These are phyloP conservation scores for Heliconius ismenius DNA, from an alignment of 2,888 invertebrate species.

Conservation along the genomic window DNA sequence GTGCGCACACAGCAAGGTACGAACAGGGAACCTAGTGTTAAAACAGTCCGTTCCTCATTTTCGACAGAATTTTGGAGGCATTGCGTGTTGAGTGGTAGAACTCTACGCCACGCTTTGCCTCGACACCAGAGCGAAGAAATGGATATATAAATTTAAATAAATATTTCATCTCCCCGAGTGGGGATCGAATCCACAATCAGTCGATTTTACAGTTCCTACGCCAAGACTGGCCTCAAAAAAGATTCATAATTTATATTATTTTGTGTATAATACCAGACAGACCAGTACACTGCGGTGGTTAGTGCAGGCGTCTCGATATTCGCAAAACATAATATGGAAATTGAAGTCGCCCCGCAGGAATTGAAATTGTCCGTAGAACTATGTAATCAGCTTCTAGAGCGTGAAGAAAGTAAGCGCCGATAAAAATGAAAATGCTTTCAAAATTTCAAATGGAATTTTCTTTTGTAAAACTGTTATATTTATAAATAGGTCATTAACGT, in stretches of 20 bases:
- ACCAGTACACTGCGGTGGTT: background rate
- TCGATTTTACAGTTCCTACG: no score
- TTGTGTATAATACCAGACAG: background rate
- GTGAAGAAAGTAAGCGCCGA: slow-evolving; percentile 19
- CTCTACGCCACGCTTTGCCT: no score
- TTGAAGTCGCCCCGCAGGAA: slow-evolving; percentile 22
- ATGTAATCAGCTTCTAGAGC: slow-evolving; percentile 25
- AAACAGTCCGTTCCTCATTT: no score
- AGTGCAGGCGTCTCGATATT: background rate
- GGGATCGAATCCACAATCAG: no score
- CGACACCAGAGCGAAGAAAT: no score
- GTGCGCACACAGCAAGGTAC: no score
- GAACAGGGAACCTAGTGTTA: no score
- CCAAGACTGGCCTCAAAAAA: no score
- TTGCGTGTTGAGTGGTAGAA: no score
- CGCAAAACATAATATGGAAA: slow-evolving; percentile 19
- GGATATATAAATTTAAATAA: no score
- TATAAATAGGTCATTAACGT: background rate
- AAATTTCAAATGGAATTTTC: slow-evolving; percentile 13
- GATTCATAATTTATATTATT: background rate
- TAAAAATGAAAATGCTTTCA: slow-evolving; percentile 17
- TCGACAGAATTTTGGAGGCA: no score
- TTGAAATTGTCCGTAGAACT: slow-evolving; percentile 21
- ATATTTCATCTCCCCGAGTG: no score
- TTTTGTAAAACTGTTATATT: slow-evolving; percentile 14